These are phyloP conservation scores for Malurus alboscapulatus DNA, from an alignment of 2,113 vertebrate species.

Conservation along the genomic window DNA sequence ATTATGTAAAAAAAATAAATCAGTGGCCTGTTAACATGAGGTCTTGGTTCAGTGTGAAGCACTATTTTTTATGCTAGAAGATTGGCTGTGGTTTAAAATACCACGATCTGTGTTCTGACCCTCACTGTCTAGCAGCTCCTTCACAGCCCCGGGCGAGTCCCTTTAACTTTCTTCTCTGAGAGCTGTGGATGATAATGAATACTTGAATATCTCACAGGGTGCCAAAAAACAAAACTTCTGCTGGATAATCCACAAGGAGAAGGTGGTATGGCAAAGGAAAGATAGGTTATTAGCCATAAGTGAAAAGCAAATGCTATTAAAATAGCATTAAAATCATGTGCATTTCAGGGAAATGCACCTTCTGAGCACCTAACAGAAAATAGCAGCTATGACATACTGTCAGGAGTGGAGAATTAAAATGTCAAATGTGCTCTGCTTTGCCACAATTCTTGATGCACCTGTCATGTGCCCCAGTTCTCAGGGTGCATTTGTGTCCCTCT, in stretches of 20 bases:
- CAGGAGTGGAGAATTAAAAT: not conserved
- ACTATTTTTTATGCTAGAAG: not conserved
- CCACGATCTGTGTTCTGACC: not conserved
- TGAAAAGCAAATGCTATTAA: not conserved
- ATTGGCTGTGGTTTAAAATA: not conserved
- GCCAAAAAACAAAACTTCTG: not conserved
- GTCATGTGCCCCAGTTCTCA: fast-evolving
- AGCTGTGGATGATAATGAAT: not conserved
- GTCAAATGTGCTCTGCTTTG: not conserved
- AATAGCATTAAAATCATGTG: not conserved
- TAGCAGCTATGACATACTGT: not conserved
- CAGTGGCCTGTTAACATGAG: not conserved
- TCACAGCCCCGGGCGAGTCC: not conserved
- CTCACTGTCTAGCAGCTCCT: not conserved
- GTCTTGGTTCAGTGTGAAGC: not conserved
- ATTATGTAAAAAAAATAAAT: not conserved
- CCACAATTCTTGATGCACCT: not conserved
- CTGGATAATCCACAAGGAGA: not conserved
- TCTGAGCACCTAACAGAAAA: not conserved
- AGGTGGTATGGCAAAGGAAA: not conserved
- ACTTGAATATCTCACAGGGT: not conserved
- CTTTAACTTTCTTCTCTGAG: not conserved
- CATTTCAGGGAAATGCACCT: not conserved
- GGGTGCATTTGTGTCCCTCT: not conserved
- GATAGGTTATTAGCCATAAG: not conserved